Conservation (phyloP, 2,797 vertebrate genomes). For the Triplophysa yarkandensis region DNA sequence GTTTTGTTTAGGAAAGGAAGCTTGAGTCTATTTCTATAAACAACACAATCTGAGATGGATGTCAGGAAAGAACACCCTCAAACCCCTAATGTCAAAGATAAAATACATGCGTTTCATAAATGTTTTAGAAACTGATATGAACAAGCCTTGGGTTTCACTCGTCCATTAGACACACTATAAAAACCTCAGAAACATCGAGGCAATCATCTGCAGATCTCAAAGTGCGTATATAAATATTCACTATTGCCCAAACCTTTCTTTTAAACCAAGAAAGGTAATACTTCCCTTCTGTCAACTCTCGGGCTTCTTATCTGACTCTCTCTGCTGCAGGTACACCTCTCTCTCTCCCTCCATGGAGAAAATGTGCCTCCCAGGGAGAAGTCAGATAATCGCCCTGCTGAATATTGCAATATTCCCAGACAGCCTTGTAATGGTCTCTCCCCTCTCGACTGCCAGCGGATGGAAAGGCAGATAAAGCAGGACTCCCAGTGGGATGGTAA, state of each 20-base stretch:
- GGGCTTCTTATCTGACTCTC: conserved; percentile 37
- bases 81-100: background rate
- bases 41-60: no score
- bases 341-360: conserved; percentile 65
- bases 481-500: conserved; percentile 48
- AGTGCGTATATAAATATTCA: conserved; percentile 8
- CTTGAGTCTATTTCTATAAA: no score
- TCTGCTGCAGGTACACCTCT: conserved; percentile 60
- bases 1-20: background rate
- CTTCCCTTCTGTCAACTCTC: conserved; percentile 22
- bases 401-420: conserved; percentile 76
- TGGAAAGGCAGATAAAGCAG: conserved; percentile 54
- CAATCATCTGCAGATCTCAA: conserved; percentile 7
- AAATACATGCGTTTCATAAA: background rate
- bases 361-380: conserved; percentile 65
- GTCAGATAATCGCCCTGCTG: conserved; percentile 70
- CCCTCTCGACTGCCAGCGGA: conserved; percentile 45
- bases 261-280: conserved; percentile 34
- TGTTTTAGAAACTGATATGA: background rate
- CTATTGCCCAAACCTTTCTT: conserved; percentile 20
- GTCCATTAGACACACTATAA: background rate
- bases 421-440: conserved; percentile 63
- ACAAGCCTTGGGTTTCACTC: background rate
- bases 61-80: no score
- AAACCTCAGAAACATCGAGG: background rate